Evolutionary conservation across 2,888 invertebrate species (phyloP).

Genomic region (Tenthredo livida): DNA sequence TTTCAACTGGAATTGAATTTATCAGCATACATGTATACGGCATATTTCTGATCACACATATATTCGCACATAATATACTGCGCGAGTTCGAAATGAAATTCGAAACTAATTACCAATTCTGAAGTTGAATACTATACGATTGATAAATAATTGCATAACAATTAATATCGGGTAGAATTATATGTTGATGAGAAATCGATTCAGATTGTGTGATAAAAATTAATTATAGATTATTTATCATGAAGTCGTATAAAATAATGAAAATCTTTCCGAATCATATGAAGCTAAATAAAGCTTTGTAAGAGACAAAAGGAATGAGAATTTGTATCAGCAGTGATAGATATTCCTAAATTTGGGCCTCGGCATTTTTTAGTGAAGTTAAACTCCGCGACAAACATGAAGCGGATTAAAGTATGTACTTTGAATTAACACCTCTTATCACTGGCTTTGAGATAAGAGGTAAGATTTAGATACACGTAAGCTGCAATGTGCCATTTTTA

Average conservation of each 20-base stretch:
- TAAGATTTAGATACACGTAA: constrained; percentile 16
- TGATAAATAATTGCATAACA: not conserved
- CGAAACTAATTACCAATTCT: not conserved
- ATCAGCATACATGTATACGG: not conserved
- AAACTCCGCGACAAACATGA: not conserved
- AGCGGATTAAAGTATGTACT: constrained; percentile 25
- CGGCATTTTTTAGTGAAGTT: not conserved
- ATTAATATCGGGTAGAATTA: not conserved
- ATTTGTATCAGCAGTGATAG: not conserved
- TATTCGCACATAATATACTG: not conserved
- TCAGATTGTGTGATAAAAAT: not conserved
- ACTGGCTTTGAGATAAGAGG: constrained; percentile 24
- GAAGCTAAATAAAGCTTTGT: not conserved
- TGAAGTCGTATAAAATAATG: not conserved
- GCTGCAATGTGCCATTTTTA: constrained; percentile 23
- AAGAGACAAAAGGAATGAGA: not conserved
- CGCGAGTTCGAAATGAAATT: not conserved
- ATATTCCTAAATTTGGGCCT: not conserved
- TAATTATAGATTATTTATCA: not conserved
- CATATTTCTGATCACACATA: not conserved
- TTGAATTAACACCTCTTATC: constrained; percentile 31
- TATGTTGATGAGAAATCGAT: not conserved
- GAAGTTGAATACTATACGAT: not conserved
- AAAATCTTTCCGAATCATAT: not conserved
- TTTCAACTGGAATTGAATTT: not conserved